Evolutionary conservation across 2,113 vertebrate species (phyloP).

Genomic region (Callocephalon fimbriatum): DNA sequence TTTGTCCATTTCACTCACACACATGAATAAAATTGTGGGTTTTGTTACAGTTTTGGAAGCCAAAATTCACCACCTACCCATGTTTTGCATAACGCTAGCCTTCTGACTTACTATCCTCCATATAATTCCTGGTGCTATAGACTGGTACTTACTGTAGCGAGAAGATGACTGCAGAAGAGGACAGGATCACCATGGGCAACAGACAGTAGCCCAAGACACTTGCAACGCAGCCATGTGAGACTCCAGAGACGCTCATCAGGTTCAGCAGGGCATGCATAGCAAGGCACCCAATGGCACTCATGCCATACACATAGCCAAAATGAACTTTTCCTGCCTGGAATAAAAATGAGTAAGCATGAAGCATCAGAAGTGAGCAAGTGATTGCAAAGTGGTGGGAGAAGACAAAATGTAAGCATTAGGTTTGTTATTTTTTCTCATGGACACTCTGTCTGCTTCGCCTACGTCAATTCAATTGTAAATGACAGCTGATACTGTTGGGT

Average conservation of each 20-base stretch:
- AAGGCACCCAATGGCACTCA: conserved; percentile 84
- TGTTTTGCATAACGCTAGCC: neutral
- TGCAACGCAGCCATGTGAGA: conserved; percentile 85
- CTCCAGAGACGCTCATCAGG: conserved; percentile 82
- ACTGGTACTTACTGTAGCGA: conserved; percentile 84
- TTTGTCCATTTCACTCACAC: neutral
- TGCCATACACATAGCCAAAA: conserved; percentile 87
- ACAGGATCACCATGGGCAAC: conserved; percentile 88
- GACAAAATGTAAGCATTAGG: neutral
- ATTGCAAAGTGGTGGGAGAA: neutral
- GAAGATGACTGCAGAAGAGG: conserved; percentile 79
- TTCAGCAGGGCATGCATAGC: conserved; percentile 84
- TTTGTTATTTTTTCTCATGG: neutral
- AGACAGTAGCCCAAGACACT: conserved; percentile 90
- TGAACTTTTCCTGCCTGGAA: conserved; percentile 89
- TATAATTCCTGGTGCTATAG: neutral
- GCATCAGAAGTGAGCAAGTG: neutral
- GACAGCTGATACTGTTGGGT: neutral
- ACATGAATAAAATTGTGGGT: neutral
- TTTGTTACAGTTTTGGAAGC: neutral
- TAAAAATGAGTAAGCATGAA: neutral
- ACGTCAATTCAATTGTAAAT: neutral
- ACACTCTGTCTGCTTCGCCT: neutral
- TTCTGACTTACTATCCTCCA: neutral
- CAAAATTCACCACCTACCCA: neutral